phyloP scores from a whole-genome alignment of 1,140 invertebrate species.

The Drosophila sproati region DNA sequence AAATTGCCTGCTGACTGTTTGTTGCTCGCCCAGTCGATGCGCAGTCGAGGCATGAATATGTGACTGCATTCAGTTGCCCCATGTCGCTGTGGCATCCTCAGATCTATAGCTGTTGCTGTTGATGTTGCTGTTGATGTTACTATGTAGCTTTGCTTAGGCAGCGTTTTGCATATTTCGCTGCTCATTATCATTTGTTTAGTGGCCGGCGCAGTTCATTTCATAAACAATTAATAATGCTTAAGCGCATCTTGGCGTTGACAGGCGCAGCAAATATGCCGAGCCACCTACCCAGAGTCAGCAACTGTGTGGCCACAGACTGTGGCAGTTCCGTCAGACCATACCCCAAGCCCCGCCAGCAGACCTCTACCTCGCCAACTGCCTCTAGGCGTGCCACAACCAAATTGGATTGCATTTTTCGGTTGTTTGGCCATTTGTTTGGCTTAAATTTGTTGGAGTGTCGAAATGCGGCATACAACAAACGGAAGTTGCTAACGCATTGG shows the following conservation, averaged over 20 bases:
- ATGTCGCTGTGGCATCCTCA: conserved; percentile 24
- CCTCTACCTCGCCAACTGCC: background rate
- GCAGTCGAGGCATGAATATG: conserved; percentile 52
- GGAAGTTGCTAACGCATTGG: conserved; percentile 65
- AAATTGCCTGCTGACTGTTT: conserved; percentile 69
- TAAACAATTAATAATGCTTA: conserved; percentile 81
- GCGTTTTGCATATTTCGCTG: conserved; percentile 73
- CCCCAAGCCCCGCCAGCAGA: background rate
- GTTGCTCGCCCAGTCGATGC: conserved; percentile 46
- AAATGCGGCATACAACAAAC: conserved; percentile 59
- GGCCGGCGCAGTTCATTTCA: conserved; percentile 74
- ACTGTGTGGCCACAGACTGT: conserved; percentile 51
- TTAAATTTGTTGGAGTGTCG: conserved; percentile 52
- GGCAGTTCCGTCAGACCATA: conserved; percentile 2
- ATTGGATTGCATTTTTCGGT: conserved; percentile 40
- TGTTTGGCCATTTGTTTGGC: conserved; percentile 75
- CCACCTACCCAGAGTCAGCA: conserved; percentile 28
- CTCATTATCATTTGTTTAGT: conserved; percentile 75
- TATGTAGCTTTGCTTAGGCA: conserved; percentile 43
- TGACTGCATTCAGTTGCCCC: conserved; percentile 32
- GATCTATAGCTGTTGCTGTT: conserved; percentile 52
- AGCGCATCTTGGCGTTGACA: conserved; percentile 80
- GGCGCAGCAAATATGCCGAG: conserved; percentile 48
- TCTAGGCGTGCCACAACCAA: conserved; percentile 21
- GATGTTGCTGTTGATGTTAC: background rate